Evolutionary conservation across 1,140 invertebrate species (phyloP), one percentile per base, ranked within the genome.

Genomic region (Cataglyphis hispanica): DNA sequence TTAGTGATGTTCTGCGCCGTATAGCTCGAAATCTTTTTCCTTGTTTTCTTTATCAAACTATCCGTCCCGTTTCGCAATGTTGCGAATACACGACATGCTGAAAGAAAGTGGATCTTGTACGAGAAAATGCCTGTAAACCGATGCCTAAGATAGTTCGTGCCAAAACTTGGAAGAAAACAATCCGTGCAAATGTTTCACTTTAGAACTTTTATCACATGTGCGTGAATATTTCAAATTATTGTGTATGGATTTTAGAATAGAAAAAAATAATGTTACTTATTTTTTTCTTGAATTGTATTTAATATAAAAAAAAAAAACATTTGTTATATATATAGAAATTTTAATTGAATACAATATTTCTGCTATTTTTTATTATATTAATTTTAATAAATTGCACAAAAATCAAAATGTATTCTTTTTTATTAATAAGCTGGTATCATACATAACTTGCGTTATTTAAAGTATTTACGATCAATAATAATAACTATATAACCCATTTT

Each of bases 11-110:
- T 87, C 66, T 22, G 69, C 78, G 46, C 61, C 58, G 58, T 56
- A 58, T 84, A 84, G 61, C 78, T 87, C 69, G 86, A 90, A 89
- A 90, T 90, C 70, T 77, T 66, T 64, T 63, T 86, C 58, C 27
- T 27, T 53, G 50, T 72, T 85, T 88, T 90, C 64, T 85, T 87
- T 87, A 70, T 70, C 81, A 67, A 25, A 43, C 86, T 88, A 87
- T 87, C 64, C 69, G 63, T 77, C 56, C 72, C 67, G 72, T 74
- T 37, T 53, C 74, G 67, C 56, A 46, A 56, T 80, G 77, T 80
- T 69, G 34, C 64, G 78, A 72, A 60, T 61, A 72, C 67, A 70
- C 66, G 60, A 70, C 60, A 53, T 11, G 66, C 19, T 37, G 67
- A 60, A 60, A 60, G 40, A 83, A 83, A 34, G 53, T 46, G 78